phyloP scores from a whole-genome alignment of 92 coral and sea anemone species.

The Pocillopora meandrina region DNA sequence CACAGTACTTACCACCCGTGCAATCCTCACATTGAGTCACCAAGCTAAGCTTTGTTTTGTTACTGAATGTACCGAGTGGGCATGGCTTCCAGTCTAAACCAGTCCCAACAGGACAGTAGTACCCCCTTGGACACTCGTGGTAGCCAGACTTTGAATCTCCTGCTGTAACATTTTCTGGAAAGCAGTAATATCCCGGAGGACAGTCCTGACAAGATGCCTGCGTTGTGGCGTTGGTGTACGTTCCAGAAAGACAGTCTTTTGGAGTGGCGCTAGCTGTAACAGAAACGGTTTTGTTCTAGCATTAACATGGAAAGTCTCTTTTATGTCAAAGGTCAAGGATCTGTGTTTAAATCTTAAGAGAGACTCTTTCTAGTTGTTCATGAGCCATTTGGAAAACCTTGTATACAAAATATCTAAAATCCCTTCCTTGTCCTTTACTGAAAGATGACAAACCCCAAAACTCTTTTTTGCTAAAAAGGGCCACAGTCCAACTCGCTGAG shows the following conservation, averaged over 20 bases:
- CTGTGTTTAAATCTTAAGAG: too few relatives aligned
- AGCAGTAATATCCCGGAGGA: slow-evolving; percentile 88
- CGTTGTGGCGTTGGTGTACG: slow-evolving; percentile 86
- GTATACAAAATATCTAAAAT: too few relatives aligned
- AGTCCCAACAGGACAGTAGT: slow-evolving; percentile 91
- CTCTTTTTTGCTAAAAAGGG: too few relatives aligned
- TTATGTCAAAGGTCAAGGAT: too few relatives aligned
- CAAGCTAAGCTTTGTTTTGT: slow-evolving; percentile 62
- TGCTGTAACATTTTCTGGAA: slow-evolving; percentile 92
- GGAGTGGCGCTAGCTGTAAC: slow-evolving; percentile 77
- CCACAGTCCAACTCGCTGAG: too few relatives aligned
- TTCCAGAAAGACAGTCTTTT: slow-evolving; percentile 79
- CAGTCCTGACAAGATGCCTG: slow-evolving; percentile 84
- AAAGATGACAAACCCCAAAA: too few relatives aligned
- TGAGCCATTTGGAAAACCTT: too few relatives aligned
- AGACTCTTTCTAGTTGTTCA: too few relatives aligned
- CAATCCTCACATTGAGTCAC: slow-evolving; percentile 89
- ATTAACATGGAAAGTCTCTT: too few relatives aligned
- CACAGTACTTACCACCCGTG: slow-evolving; percentile 86
- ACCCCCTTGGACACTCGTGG: slow-evolving; percentile 87
- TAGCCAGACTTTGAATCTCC: slow-evolving; percentile 94
- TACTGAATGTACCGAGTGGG: slow-evolving; percentile 90
- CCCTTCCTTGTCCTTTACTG: too few relatives aligned
- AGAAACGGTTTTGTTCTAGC: not conserved
- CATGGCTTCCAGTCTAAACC: slow-evolving; percentile 96